These are phyloP conservation scores for Chydorus sphaericus DNA, from an alignment of 2,888 invertebrate species.

Conservation along the genomic window DNA sequence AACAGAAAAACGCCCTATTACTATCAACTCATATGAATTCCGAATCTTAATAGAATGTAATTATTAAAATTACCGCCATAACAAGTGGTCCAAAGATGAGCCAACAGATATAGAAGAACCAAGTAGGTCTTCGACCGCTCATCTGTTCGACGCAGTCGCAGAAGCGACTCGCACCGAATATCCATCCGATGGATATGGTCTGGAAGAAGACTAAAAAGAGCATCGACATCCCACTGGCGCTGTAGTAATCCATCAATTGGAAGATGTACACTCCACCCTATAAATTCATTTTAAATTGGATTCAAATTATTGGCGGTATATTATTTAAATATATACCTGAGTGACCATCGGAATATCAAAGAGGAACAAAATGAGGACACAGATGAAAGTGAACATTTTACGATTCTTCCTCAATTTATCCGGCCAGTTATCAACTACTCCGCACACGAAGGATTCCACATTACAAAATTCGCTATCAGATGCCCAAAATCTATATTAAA, in stretches of 20 bases:
- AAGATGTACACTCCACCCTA: conserved; percentile 35
- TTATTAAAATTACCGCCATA: conserved; percentile 37
- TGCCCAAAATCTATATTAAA: conserved; percentile 40
- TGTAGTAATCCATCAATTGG: conserved; percentile 39
- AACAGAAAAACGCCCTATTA: conserved; percentile 44
- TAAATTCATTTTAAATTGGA: background rate
- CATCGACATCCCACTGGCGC: conserved; percentile 42
- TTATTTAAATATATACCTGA: conserved; percentile 36
- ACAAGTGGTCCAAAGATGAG: conserved; percentile 41
- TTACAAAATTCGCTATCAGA: conserved; percentile 60
- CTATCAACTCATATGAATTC: conserved; percentile 19
- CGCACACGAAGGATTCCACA: conserved; percentile 45
- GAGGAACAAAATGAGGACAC: conserved; percentile 42
- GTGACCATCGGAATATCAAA: conserved; percentile 48
- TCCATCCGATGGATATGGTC: conserved; percentile 43
- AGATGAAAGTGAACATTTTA: conserved; percentile 45
- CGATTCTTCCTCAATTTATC: conserved; percentile 40
- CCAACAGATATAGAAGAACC: conserved; percentile 44
- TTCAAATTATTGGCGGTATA: no score
- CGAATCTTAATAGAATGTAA: background rate
- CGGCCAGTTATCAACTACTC: conserved; percentile 43
- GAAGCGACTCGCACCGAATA: conserved; percentile 42
- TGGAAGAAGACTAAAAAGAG: conserved; percentile 46
- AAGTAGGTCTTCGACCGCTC: conserved; percentile 40
- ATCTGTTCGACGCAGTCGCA: conserved; percentile 45